These are phyloP conservation scores for Melanerpes aurifrons DNA, from an alignment of 2,113 vertebrate species.

Conservation along the genomic window DNA sequence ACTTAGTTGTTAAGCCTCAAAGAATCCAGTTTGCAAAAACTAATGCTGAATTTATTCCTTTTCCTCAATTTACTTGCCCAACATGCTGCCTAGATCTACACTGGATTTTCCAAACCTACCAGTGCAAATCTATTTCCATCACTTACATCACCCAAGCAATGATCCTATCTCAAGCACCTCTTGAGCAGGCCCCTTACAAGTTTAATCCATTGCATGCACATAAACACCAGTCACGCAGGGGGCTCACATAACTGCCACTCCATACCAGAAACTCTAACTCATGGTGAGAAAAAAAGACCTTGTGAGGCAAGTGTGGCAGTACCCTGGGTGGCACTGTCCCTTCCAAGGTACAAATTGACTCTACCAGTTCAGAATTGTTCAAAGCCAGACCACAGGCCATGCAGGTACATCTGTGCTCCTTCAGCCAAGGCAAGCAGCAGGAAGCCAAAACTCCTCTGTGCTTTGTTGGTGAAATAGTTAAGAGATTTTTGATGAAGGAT, in stretches of 20 bases:
- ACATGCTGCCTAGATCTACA: background rate
- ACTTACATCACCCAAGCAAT: background rate
- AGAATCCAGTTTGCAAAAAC: background rate
- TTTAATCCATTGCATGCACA: background rate
- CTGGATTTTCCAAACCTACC: background rate
- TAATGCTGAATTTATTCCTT: background rate
- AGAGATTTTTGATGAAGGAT: background rate
- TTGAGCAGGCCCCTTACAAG: background rate
- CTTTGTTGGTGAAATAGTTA: background rate
- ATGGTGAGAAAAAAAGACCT: background rate
- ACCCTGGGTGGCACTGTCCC: background rate
- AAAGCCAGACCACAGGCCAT: background rate
- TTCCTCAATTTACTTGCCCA: background rate
- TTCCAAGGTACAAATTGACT: background rate
- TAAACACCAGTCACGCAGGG: rapidly evolving
- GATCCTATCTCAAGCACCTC: background rate
- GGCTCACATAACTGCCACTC: too few relatives aligned
- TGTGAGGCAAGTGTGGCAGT: rapidly evolving
- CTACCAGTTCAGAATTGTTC: background rate
- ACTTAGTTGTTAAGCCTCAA: background rate
- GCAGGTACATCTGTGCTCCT: background rate
- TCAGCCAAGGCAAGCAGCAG: background rate
- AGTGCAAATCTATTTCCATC: background rate
- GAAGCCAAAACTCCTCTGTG: background rate
- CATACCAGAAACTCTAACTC: background rate